Conservation (phyloP, 2,113 vertebrate species). For the Diadophis punctatus region DNA sequence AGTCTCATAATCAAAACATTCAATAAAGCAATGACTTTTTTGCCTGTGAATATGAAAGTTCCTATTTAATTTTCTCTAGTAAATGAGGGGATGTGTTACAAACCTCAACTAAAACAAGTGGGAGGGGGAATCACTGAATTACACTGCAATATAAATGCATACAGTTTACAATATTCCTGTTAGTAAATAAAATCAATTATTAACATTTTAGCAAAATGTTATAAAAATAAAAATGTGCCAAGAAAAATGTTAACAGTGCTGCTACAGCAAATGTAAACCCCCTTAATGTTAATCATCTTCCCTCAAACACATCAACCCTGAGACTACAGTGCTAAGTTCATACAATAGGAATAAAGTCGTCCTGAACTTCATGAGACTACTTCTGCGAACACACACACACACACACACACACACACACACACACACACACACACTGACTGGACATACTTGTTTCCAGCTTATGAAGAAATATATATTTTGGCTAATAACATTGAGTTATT, state of each 20-base stretch:
- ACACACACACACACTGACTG: background rate
- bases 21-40: background rate
- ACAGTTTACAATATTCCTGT: background rate
- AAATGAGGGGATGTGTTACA: background rate
- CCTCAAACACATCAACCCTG: background rate
- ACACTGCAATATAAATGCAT: background rate
- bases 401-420: too few species aligned
- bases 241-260: background rate
- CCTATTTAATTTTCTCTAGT: background rate
- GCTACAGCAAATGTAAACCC: background rate
- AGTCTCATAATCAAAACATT: background rate
- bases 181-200: background rate
- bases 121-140: background rate
- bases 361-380: background rate
- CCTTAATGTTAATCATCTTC: background rate
- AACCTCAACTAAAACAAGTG: background rate
- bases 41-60: background rate
- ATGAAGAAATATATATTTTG: background rate
- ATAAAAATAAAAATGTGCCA: background rate
- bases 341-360: background rate
- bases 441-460: background rate
- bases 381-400: background rate
- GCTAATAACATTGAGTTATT: background rate
- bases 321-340: background rate
- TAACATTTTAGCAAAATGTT: background rate